A percentile compares a stretch with the other conserved stretches of the same genome.
phyloP scores from a whole-genome alignment of 2,113 vertebrate genomes.

The Ailurus styani region DNA sequence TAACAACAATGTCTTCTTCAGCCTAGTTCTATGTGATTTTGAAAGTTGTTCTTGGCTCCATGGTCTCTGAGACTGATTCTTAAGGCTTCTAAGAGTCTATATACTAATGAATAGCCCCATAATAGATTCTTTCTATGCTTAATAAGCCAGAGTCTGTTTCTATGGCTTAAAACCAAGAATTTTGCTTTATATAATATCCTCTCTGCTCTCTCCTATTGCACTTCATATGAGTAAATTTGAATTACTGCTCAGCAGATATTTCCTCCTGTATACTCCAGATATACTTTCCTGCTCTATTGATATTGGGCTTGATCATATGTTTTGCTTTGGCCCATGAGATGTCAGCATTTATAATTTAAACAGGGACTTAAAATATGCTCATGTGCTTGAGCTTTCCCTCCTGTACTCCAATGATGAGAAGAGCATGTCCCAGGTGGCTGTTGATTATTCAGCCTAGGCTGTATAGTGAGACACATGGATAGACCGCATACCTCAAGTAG shows the following conservation, averaged over 20 bases:
- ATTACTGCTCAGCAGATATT: conserved; percentile 15
- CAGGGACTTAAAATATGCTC: background rate
- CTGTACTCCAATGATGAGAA: background rate
- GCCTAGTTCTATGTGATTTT: background rate
- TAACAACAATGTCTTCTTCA: background rate
- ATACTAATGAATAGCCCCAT: background rate
- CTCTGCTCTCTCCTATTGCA: background rate
- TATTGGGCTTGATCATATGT: background rate
- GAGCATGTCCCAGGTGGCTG: background rate
- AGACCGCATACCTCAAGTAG: background rate
- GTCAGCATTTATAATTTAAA: background rate
- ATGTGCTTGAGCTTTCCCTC: background rate
- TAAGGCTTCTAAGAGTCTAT: background rate
- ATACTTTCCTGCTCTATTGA: background rate
- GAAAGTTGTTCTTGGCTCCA: background rate
- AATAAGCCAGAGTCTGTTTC: background rate
- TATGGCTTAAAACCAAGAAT: background rate
- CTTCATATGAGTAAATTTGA: background rate
- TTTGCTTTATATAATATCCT: background rate
- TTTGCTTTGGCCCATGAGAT: background rate
- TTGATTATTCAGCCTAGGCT: background rate
- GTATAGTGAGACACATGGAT: background rate
- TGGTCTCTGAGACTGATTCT: background rate
- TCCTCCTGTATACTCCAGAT: background rate
- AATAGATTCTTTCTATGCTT: conserved; percentile 7